Evolutionary conservation across 2,888 invertebrate genomes (phyloP).

Genomic region (Tinea semifulvella): DNA sequence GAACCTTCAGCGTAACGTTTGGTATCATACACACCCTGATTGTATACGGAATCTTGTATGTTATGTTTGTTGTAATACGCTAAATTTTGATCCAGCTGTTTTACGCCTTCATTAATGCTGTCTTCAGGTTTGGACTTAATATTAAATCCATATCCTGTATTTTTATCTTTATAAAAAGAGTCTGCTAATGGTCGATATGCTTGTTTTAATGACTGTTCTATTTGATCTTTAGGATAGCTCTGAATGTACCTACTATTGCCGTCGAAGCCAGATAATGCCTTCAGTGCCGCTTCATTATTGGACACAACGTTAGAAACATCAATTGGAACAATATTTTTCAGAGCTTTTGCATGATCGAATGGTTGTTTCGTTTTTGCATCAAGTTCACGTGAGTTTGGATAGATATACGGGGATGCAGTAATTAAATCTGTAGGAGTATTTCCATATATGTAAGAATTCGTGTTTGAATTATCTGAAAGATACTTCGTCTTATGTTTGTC

Average conservation of each 20-base stretch:
- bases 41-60: constrained; percentile 30
- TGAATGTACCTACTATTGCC: constrained; percentile 29
- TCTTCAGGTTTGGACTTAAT: constrained; percentile 47
- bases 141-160: constrained; percentile 41
- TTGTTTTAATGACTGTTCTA: constrained; percentile 38
- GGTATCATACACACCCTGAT: constrained; percentile 27
- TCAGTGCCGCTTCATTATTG: constrained; percentile 36
- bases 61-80: constrained; percentile 6
- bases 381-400: constrained; percentile 31
- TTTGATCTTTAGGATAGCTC: constrained; percentile 39
- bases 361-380: constrained; percentile 43
- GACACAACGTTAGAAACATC: constrained; percentile 53
- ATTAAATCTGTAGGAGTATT: constrained; percentile 40
- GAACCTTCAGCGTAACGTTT: constrained; percentile 31
- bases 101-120: constrained; percentile 28
- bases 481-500: constrained; percentile 36
- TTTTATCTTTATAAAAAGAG: constrained; percentile 53
- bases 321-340: constrained; percentile 58
- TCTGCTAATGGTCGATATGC: constrained; percentile 45
- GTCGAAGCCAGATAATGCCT: constrained; percentile 27
- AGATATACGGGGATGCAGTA: constrained; percentile 41
- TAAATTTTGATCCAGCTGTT: constrained; percentile 26
- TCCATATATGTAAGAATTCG: constrained; percentile 29
- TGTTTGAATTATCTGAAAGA: constrained; percentile 28
- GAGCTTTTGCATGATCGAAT: constrained; percentile 57